Evolutionary conservation across 2,113 vertebrate genomes (phyloP).

Genomic region (Phylloscopus trochilus): DNA sequence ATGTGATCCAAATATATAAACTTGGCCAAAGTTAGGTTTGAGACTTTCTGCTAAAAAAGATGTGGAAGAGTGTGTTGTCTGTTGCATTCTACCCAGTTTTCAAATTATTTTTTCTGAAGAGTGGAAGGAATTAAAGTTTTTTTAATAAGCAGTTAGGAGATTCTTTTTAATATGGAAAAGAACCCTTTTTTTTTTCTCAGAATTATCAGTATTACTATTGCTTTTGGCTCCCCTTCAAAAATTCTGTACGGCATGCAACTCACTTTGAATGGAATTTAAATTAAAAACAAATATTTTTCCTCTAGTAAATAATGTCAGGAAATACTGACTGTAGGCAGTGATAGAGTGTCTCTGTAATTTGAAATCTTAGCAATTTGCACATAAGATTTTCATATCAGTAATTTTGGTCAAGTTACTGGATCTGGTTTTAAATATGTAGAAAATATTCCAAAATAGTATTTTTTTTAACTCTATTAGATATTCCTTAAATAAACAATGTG

Average conservation of each 20-base stretch:
- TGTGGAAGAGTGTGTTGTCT: background rate
- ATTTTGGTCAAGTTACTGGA: background rate
- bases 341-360: background rate
- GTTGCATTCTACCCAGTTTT: background rate
- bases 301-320: background rate
- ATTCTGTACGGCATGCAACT: background rate
- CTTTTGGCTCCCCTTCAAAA: background rate
- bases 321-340: background rate
- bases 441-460: background rate
- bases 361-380: background rate
- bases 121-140: background rate
- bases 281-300: background rate
- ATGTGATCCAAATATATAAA: background rate
- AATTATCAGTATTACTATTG: background rate
- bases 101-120: background rate
- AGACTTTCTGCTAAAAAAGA: background rate
- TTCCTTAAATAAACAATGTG: background rate
- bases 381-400: background rate
- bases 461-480: background rate
- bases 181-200: background rate
- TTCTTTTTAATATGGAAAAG: background rate
- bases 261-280: background rate
- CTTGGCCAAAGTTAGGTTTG: background rate
- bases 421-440: background rate
- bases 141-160: background rate